Base-by-base conservation (phyloP, 2,113 vertebrate genomes). In the Planiliza haematocheilus region DNA sequence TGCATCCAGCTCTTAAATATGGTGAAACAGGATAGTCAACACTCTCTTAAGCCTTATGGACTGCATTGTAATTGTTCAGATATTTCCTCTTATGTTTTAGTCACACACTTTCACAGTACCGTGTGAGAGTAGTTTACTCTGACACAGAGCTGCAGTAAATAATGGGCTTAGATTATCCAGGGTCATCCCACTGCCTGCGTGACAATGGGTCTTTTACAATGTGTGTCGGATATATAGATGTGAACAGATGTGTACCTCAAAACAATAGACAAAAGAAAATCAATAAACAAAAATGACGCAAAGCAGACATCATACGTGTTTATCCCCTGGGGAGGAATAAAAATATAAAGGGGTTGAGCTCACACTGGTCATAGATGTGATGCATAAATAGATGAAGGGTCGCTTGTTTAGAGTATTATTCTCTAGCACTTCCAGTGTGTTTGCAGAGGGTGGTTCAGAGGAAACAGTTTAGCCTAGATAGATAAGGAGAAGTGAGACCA, bases 211-310 rank as follows among this genome's bases (percentile, higher is more conserved):
- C 12, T 45, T 75, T 64, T 39, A 46, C 24, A 41, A 5, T 52
- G 50, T 38, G 17, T 43, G 51, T 20, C 21, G 63, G 0, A 70
- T 43, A 58, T 53, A 14, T 62, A 34, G 70, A 81, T 71, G 52
- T n/a, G 56, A 43, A 42, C n/a, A 30, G 24, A 30, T 30, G 24
- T 30, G 24, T 30, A 5, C 5, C 2, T 42, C 18, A 42, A 51
- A 84, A 80, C 81, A 87, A 87, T 82, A 16, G 50, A 82, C 63
- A 75, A 79, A 80, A 67, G 42, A 37, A 60, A 80, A 72, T 81
- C 73, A 74, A 81, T 83, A n/a, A 14, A 38, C 0, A 57, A 50
- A 10, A 66, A 18, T 46, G 16, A 52, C 45, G 43, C 55, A 75
- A 55, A 30, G 13, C 60, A 8, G 42, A 46, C 43, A 49, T 56